These are phyloP conservation scores for Carcharodon carcharias DNA, from an alignment of 2,797 vertebrate genomes.

Conservation along the genomic window DNA sequence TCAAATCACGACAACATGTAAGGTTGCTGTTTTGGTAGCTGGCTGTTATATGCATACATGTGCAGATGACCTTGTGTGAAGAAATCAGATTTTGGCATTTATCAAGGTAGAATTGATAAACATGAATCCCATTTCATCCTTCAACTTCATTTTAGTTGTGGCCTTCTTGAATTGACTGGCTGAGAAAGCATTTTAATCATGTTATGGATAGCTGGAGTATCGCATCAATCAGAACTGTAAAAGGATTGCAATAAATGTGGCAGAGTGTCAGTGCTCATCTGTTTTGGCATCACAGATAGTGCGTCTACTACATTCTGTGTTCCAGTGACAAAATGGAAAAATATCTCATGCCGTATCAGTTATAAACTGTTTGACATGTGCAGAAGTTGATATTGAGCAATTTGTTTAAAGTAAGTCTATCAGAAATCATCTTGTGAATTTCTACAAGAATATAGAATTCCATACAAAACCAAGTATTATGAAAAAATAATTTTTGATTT, in stretches of 20 bases:
- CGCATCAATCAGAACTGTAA: conserved; percentile 51
- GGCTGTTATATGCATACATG: conserved; percentile 5
- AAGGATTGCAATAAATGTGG: conserved; percentile 48
- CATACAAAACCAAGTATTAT: not conserved
- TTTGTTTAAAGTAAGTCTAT: not conserved
- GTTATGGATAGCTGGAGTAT: conserved; percentile 42
- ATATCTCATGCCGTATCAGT: not conserved
- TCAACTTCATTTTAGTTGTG: conserved; percentile 41
- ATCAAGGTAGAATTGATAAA: conserved; percentile 41
- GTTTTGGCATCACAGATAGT: not conserved
- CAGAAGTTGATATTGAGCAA: not conserved
- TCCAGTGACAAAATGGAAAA: conserved; percentile 1
- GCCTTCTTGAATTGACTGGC: conserved; percentile 41
- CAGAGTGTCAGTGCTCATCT: conserved; percentile 42
- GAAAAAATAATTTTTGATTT: not conserved
- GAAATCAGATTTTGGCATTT: conserved; percentile 41
- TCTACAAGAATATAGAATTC: not conserved
- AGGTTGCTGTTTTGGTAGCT: conserved; percentile 38
- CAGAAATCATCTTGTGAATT: not conserved
- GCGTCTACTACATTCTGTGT: not conserved
- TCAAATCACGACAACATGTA: not conserved
- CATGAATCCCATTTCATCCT: conserved; percentile 41
- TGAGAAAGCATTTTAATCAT: conserved; percentile 48
- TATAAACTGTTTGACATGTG: not conserved
- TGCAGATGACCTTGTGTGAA: conserved; percentile 28